These are phyloP conservation scores for Polydesmus complanatus DNA, from an alignment of 2,888 invertebrate species.

Conservation along the genomic window DNA sequence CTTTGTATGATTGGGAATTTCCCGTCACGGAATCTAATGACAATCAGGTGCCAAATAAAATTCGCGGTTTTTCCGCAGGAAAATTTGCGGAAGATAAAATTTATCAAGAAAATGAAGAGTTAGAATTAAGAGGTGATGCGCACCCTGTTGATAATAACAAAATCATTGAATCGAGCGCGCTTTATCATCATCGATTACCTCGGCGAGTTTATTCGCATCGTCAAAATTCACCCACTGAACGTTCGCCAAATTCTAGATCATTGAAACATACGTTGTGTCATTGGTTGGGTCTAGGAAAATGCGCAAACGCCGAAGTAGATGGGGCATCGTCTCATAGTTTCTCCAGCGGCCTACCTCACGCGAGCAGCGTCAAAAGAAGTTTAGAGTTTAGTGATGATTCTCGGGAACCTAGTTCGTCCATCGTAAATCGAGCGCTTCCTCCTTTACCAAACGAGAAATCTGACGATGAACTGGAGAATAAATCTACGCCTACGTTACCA, in stretches of 20 bases:
- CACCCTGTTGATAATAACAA: not conserved
- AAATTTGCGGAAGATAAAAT: not conserved
- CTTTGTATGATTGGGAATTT: slow-evolving; percentile 17
- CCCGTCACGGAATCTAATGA: not conserved
- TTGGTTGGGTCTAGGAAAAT: slow-evolving; percentile 20
- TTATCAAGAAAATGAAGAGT: not conserved
- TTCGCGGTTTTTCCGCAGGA: too few relatives aligned
- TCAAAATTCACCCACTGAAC: not conserved
- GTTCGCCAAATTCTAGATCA: slow-evolving; percentile 2
- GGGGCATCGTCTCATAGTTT: not conserved
- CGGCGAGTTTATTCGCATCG: not conserved
- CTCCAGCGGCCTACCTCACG: not conserved
- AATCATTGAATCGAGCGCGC: not conserved
- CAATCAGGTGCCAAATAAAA: not conserved
- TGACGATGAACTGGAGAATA: slow-evolving; percentile 1
- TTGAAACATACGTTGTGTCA: slow-evolving; percentile 21
- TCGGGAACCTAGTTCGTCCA: not conserved
- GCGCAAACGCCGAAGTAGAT: not conserved
- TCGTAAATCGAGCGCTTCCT: not conserved
- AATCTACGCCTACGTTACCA: too few relatives aligned
- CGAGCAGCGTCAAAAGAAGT: not conserved
- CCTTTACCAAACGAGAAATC: not conserved
- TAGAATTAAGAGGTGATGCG: not conserved
- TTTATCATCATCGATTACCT: not conserved
- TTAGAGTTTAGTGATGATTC: not conserved